A percentile compares a stretch with the other conserved stretches of the same genome.
Conservation (phyloP, 2,113 vertebrate genomes). For the Hyperopisus bebe region DNA sequence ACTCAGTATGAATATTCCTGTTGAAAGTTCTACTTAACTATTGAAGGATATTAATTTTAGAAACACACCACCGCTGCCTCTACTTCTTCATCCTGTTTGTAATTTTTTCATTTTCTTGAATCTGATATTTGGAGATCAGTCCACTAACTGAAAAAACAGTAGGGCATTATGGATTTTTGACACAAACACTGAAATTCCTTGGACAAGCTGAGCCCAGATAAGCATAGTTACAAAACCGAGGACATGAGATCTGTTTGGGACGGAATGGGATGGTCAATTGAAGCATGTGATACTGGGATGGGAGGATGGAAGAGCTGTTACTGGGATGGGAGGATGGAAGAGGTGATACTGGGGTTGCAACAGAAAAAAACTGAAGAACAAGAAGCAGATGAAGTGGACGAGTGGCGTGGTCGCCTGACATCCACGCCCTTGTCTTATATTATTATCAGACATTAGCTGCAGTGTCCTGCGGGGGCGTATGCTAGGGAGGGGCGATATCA, state of each 20-base stretch:
- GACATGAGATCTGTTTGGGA: background rate
- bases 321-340: background rate
- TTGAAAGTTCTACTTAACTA: background rate
- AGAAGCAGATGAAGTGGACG: background rate
- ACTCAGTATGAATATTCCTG: background rate
- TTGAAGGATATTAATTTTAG: background rate
- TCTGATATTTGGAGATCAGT: background rate
- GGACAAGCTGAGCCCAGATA: background rate
- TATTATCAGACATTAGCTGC: background rate
- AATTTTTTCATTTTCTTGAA: background rate
- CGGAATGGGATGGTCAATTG: background rate
- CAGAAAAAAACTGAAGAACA: background rate
- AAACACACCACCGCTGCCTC: background rate
- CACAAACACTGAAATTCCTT: background rate
- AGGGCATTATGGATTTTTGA: background rate
- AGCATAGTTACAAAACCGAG: background rate
- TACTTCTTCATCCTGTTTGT: background rate
- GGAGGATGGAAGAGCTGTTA: background rate
- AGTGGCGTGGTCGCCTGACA: background rate
- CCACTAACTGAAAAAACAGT: background rate
- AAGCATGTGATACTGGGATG: background rate
- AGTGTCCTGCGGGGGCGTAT: background rate
- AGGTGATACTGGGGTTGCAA: background rate
- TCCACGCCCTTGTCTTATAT: background rate
- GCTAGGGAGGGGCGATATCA: background rate